Evolutionary conservation across 2,888 invertebrate genomes (phyloP).

Genomic region (Germaria angustata): DNA sequence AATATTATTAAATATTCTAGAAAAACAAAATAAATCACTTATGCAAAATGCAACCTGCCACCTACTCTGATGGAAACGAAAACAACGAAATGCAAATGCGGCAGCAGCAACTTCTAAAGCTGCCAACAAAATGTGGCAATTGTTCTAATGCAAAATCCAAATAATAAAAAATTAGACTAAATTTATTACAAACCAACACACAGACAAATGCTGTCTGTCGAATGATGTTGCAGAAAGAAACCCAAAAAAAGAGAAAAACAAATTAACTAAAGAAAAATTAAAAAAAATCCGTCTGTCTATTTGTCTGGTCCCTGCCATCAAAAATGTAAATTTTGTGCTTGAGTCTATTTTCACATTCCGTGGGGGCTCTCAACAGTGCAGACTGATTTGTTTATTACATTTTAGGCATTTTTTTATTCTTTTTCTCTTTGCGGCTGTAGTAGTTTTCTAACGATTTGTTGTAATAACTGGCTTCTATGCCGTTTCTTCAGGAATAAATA

Average conservation of each 20-base stretch:
- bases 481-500: background rate
- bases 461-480: background rate
- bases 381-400: conserved; percentile 50
- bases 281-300: conserved; percentile 12
- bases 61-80: background rate
- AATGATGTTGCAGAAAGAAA: conserved; percentile 20
- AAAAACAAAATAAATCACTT: conserved; percentile 35
- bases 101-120: background rate
- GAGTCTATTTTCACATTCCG: conserved; percentile 8
- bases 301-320: conserved; percentile 21
- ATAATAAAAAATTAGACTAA: conserved; percentile 38
- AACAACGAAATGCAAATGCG: conserved; percentile 21
- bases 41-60: conserved; percentile 40
- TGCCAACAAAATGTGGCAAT: conserved; percentile 54
- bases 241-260: background rate
- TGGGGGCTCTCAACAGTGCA: conserved; percentile 30
- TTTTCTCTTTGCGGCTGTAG: background rate
- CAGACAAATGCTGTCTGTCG: conserved; percentile 43
- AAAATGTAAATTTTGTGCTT: conserved; percentile 39
- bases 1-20: conserved; percentile 17
- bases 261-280: conserved; percentile 15
- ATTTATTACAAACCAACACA: conserved; percentile 40
- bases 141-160: conserved; percentile 39
- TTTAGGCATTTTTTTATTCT: background rate
- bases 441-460: conserved; percentile 33